Evolutionary conservation across 2,113 vertebrate species (phyloP).

Genomic region (Strix uralensis): DNA sequence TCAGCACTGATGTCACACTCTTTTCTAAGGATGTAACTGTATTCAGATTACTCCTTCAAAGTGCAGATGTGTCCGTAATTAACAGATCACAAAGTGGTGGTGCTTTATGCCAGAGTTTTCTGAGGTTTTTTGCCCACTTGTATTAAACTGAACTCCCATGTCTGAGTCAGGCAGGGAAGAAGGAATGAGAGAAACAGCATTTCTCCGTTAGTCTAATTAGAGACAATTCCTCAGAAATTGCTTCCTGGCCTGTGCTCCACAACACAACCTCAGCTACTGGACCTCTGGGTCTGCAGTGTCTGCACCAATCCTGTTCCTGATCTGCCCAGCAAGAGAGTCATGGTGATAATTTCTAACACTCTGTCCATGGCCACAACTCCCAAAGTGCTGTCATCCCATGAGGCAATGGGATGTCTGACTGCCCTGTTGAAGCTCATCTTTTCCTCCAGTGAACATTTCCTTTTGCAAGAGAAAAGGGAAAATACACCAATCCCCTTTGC

Average conservation of each 20-base stretch:
- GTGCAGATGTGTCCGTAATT: fast-evolving
- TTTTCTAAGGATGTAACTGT: neutral
- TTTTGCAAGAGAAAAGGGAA: neutral
- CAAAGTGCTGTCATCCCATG: neutral
- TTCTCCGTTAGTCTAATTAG: neutral
- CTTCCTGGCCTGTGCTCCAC: neutral
- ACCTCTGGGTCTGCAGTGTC: neutral
- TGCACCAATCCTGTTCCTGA: neutral
- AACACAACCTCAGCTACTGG: neutral
- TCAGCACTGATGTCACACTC: neutral
- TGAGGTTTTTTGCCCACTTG: neutral
- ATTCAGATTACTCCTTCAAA: neutral
- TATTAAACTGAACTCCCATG: neutral
- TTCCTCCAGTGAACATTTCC: neutral
- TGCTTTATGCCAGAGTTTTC: neutral
- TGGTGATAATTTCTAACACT: neutral
- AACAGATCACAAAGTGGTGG: neutral
- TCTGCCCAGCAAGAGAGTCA: neutral
- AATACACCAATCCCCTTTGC: neutral
- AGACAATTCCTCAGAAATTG: neutral
- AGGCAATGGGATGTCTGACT: neutral
- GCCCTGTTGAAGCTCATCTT: neutral
- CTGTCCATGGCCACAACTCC: neutral
- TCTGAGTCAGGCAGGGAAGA: neutral
- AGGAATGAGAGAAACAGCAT: neutral